Conservation (phyloP, 1,140 invertebrate species). For the Panagrolaimus sp. region DNA sequence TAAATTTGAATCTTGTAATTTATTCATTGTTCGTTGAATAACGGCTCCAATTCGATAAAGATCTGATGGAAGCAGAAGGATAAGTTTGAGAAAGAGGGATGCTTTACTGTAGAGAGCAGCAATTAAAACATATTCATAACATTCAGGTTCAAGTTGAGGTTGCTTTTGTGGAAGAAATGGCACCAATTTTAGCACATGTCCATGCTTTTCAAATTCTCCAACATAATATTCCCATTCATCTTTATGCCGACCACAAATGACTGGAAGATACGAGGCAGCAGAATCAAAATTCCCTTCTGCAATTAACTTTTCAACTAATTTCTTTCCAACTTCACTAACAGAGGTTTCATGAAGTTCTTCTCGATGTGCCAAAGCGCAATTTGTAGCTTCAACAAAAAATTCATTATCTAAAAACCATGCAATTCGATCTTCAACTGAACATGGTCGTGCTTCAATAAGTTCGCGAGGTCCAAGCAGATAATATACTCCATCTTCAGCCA, state of each 20-base stretch:
- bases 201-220: constrained; percentile 78
- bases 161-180: constrained; percentile 71
- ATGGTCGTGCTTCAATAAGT: constrained; percentile 46
- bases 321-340: constrained; percentile 40
- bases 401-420: constrained; percentile 52
- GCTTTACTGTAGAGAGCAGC: constrained; percentile 83
- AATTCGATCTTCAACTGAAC: constrained; percentile 48
- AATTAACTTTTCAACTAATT: constrained; percentile 38
- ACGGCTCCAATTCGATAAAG: constrained; percentile 66
- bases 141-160: constrained; percentile 71
- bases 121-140: constrained; percentile 90
- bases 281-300: constrained; percentile 27
- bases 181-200: constrained; percentile 77
- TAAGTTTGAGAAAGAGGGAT: constrained; percentile 69
- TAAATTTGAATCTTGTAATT: constrained; percentile 18
- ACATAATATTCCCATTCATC: constrained; percentile 87
- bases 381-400: constrained; percentile 47
- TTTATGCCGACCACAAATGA: constrained; percentile 63
- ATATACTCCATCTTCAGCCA: constrained; percentile 19
- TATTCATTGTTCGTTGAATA: constrained; percentile 61
- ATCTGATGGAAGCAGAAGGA: constrained; percentile 79
- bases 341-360: constrained; percentile 32
- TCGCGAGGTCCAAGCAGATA: constrained; percentile 19
- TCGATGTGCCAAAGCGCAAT: constrained; percentile 37
- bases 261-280: constrained; percentile 40